These are phyloP conservation scores for Chaenogobius annularis DNA, from an alignment of 2,113 vertebrate genomes.

Conservation along the genomic window DNA sequence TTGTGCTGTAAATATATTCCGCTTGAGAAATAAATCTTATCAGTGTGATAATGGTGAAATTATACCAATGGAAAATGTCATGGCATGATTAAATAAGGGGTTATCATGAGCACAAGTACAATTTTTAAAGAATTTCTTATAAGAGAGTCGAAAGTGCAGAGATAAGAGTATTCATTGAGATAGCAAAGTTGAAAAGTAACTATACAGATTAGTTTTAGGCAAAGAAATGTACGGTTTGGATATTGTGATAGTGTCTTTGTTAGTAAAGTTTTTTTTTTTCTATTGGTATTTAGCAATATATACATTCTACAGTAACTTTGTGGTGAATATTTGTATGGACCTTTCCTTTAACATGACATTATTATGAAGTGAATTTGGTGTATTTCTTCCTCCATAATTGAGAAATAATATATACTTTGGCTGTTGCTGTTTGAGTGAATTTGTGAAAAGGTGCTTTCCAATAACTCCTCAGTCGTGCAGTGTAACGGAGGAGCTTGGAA, in stretches of 20 bases:
- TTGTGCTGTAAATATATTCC: slow-evolving; percentile 38
- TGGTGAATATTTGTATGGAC: too few species aligned
- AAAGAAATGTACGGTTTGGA: neutral
- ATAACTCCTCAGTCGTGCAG: slow-evolving; percentile 32
- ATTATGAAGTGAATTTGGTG: neutral
- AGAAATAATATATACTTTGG: slow-evolving; percentile 2
- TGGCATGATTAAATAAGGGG: slow-evolving; percentile 31
- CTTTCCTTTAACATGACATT: neutral
- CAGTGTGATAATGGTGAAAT: slow-evolving; percentile 61
- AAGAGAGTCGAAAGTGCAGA: slow-evolving; percentile 18
- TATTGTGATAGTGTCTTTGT: too few species aligned
- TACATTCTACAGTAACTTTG: too few species aligned
- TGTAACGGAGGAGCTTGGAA: slow-evolving; percentile 61
- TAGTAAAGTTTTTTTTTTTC: too few species aligned
- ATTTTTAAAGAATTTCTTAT: slow-evolving; percentile 21
- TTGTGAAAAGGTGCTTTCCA: slow-evolving; percentile 18
- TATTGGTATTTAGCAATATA: too few species aligned
- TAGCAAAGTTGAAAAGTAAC: slow-evolving; percentile 4
- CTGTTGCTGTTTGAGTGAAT: slow-evolving; percentile 43
- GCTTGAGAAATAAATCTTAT: slow-evolving; percentile 51
- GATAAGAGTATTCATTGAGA: slow-evolving; percentile 18
- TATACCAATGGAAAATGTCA: slow-evolving; percentile 49
- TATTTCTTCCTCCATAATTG: neutral
- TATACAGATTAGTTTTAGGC: neutral
- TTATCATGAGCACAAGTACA: slow-evolving; percentile 36